Evolutionary conservation across 92 coral and sea anemone genomes (phyloP).

Genomic region (Parazoanthus atlanticus): DNA sequence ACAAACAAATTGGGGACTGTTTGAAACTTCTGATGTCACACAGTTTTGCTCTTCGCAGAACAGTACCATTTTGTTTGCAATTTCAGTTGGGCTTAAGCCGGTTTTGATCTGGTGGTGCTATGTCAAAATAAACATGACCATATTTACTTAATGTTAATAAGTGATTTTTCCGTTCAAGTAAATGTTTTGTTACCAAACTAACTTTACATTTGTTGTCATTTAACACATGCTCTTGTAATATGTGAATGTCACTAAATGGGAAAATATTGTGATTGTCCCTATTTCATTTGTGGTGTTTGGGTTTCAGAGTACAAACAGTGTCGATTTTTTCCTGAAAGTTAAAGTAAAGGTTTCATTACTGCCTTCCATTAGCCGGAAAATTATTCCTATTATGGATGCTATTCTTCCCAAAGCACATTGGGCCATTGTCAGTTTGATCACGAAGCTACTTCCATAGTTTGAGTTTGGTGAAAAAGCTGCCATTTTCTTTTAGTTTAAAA

Average conservation of each 20-base stretch:
- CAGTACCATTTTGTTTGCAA: background rate
- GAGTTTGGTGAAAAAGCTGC: conserved; percentile 49
- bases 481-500: conserved; percentile 43
- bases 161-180: conserved; percentile 30
- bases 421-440: conserved; percentile 57
- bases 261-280: conserved; percentile 6
- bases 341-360: background rate
- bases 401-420: conserved; percentile 44
- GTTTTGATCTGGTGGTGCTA: background rate
- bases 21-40: background rate
- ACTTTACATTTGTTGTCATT: conserved; percentile 12
- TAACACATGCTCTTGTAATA: conserved; percentile 11
- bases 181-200: background rate
- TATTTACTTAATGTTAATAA: conserved; percentile 9
- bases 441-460: conserved; percentile 60
- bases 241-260: conserved; percentile 30
- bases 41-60: background rate
- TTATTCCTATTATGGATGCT: conserved; percentile 43
- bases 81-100: background rate
- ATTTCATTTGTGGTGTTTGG: background rate
- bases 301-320: conserved; percentile 23
- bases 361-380: background rate
- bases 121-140: conserved; percentile 12
- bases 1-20: background rate
- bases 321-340: conserved; percentile 7